Evolutionary conservation across 2,888 invertebrate species (phyloP), one percentile per base, ranked within the genome.

Genomic region (Agrochola litura): DNA sequence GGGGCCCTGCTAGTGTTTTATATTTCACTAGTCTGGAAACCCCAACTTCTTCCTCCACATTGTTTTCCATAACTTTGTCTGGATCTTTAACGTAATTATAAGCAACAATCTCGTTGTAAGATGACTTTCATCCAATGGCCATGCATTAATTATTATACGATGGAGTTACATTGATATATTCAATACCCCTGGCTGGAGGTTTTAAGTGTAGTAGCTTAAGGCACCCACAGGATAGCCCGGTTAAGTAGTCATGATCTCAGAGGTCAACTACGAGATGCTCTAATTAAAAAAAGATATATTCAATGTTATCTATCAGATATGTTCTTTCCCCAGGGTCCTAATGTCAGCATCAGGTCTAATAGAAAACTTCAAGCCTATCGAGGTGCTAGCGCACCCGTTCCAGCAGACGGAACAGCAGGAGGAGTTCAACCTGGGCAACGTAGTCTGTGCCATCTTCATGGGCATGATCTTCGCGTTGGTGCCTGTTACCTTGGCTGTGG

Each of bases 401-500:
- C 98, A 98, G 88, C 98, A 98, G 92, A 98, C 98, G 0, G 97
- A 98, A 3, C 98, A 98, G 86, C 98, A 98, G 19, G 98, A 98
- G 88, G 97, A 97, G 89, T 98, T 98, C 91, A 98, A 98, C 90
- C 93, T 98, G 56, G 98, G 98, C 4, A 97, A 98, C 74, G 98
- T 98, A 70, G 97, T 98, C 4, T 97, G 98, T n/a, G 97, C 98
- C 5, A 96, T 98, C 5, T 97, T 98, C 84, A 97, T 99, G 91
- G 98, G 98, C 66, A 98, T 98, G 97, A 98, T 98, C 78, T 98
- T 98, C 89, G 98, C 98, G 0, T 93, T 98, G 76, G 97, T 98
- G 25, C 98, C 98, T 0, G 98, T 98, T 49, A 98, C 98, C 49
- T 95, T 98, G 89, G 98, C 98, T 1, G 97, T 98, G 10, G 98